A percentile compares a stretch with the other conserved stretches of the same genome.
Evolutionary conservation across 2,113 vertebrate species (phyloP).

Genomic region (Muscicapa adusta): DNA sequence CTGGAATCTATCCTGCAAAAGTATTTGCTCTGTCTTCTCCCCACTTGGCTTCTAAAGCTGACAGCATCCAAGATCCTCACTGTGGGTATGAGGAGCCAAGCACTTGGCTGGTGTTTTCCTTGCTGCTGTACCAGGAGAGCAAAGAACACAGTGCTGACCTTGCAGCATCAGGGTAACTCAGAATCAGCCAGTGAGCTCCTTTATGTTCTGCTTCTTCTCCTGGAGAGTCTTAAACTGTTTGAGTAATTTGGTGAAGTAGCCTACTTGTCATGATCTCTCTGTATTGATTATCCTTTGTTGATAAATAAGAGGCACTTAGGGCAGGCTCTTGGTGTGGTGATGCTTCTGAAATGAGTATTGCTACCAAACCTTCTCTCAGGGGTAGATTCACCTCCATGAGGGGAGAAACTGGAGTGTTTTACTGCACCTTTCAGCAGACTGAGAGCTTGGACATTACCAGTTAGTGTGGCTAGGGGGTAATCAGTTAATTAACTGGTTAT

Average conservation of each 20-base stretch:
- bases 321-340: not conserved
- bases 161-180: not conserved
- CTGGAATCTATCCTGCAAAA: not conserved
- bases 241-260: not conserved
- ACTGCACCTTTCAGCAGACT: not conserved
- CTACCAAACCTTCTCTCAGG: not conserved
- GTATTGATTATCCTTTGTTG: not conserved
- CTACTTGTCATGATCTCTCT: not conserved
- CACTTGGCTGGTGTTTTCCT: not conserved
- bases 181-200: not conserved
- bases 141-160: not conserved
- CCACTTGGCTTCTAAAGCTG: not conserved
- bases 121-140: not conserved
- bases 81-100: not conserved
- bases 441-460: not conserved
- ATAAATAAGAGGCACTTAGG: not conserved
- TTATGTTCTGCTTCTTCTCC: not conserved
- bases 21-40: not conserved
- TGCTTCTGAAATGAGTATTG: not conserved
- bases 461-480: not conserved
- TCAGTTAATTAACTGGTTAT: conserved; percentile 25
- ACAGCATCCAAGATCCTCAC: not conserved
- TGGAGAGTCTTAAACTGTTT: not conserved
- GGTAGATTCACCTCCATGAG: not conserved
- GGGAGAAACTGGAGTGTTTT: not conserved